Conservation (phyloP, 2,888 invertebrate genomes). For the Cylloceria caligata region DNA sequence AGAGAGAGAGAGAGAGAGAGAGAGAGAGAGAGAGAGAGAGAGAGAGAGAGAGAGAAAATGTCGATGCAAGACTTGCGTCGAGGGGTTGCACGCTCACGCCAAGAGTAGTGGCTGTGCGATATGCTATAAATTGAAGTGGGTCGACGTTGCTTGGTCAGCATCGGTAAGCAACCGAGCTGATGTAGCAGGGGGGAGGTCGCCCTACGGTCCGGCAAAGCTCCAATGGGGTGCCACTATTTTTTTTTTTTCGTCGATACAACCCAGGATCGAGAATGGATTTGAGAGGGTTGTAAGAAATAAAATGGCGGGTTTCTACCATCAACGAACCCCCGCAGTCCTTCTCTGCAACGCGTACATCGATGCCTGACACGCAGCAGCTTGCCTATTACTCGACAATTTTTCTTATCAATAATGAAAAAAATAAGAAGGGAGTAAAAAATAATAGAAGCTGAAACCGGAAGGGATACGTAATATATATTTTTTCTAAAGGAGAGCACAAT, state of each 20-base stretch:
- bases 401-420: conserved; percentile 27
- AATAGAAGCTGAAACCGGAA: conserved; percentile 13
- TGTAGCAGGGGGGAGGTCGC: conserved; percentile 79
- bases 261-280: conserved; percentile 74
- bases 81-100: conserved; percentile 70
- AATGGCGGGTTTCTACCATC: conserved; percentile 78
- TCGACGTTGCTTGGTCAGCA: conserved; percentile 83
- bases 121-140: conserved; percentile 80
- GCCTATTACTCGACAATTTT: conserved; percentile 64
- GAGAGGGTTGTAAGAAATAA: conserved; percentile 75
- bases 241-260: conserved; percentile 80
- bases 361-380: conserved; percentile 38
- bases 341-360: background rate
- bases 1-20: conserved; percentile 57
- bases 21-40: no score
- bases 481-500: conserved; percentile 50
- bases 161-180: conserved; percentile 65
- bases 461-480: conserved; percentile 42
- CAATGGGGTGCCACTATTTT: conserved; percentile 81
- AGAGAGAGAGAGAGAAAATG: conserved; percentile 69
- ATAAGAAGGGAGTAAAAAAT: conserved; percentile 30
- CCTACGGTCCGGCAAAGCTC: conserved; percentile 80
- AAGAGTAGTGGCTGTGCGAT: conserved; percentile 67
- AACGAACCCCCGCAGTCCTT: conserved; percentile 42
- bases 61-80: conserved; percentile 72